Conservation (phyloP, 2,797 vertebrate genomes). For the Oreochromis mossambicus region DNA sequence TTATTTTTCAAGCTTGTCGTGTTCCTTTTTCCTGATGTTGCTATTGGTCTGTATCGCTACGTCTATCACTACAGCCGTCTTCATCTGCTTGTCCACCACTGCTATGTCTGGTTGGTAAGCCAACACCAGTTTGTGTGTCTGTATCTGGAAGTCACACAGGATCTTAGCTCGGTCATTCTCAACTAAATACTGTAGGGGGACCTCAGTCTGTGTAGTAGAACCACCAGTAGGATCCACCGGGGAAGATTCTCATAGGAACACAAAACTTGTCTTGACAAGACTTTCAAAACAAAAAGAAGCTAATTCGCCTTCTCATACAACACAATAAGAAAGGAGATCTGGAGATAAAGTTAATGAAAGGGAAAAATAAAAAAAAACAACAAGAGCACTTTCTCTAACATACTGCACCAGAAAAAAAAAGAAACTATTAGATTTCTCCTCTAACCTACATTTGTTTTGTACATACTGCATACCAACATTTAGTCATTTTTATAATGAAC, state of each 20-base stretch:
- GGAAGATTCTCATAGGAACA: not conserved
- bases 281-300: not conserved
- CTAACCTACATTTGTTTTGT: not conserved
- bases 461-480: not conserved
- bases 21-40: not conserved
- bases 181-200: not conserved
- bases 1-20: not conserved
- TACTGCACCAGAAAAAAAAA: not conserved
- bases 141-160: not conserved
- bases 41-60: not conserved
- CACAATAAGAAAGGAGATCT: no score
- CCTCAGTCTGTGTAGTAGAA: not conserved
- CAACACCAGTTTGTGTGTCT: not conserved
- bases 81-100: not conserved
- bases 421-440: not conserved
- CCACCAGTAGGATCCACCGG: accelerated
- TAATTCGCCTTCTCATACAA: not conserved
- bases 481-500: not conserved
- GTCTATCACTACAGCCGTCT: not conserved
- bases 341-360: not conserved
- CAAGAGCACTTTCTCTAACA: not conserved
- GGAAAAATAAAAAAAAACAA: not conserved
- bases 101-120: not conserved
- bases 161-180: not conserved
- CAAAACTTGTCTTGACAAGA: not conserved